A percentile compares a stretch with the other conserved stretches of the same genome.
Evolutionary conservation across 2,113 vertebrate genomes (phyloP).

Genomic region (Ammospiza nelsoni): DNA sequence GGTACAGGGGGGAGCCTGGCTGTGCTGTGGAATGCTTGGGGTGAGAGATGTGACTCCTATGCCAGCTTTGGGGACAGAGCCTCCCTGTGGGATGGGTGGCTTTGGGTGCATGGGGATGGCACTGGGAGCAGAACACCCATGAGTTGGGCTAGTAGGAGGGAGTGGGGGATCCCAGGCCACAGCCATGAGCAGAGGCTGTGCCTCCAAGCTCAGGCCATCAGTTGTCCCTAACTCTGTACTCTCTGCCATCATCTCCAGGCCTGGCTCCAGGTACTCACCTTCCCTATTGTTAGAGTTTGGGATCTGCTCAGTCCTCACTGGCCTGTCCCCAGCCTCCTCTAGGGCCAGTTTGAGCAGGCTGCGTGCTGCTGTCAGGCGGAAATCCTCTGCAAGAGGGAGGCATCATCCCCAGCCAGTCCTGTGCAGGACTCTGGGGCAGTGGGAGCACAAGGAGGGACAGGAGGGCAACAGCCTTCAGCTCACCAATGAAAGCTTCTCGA

Average conservation of each 20-base stretch:
- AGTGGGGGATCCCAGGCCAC: neutral
- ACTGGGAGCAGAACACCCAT: neutral
- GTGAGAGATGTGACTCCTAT: neutral
- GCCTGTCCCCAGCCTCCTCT: conserved; percentile 47
- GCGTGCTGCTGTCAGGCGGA: conserved; percentile 87
- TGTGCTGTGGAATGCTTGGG: neutral
- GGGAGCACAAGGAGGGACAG: neutral
- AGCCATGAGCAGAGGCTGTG: neutral
- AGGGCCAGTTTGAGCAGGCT: conserved; percentile 86
- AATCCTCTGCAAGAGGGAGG: conserved; percentile 82
- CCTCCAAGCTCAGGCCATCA: neutral
- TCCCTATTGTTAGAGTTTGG: neutral
- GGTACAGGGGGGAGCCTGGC: neutral
- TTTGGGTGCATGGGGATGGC: neutral
- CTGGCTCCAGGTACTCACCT: neutral
- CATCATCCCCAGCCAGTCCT: neutral
- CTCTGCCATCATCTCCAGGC: neutral
- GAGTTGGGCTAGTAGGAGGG: neutral
- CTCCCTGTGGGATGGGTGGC: neutral
- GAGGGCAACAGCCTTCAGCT: neutral
- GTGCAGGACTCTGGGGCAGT: neutral
- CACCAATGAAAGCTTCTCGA: conserved; percentile 88
- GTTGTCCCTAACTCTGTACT: neutral
- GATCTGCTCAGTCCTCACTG: rapidly evolving
- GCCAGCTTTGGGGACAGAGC: neutral